Conservation (phyloP, 2,113 vertebrate species). For the Colaptes auratus region DNA sequence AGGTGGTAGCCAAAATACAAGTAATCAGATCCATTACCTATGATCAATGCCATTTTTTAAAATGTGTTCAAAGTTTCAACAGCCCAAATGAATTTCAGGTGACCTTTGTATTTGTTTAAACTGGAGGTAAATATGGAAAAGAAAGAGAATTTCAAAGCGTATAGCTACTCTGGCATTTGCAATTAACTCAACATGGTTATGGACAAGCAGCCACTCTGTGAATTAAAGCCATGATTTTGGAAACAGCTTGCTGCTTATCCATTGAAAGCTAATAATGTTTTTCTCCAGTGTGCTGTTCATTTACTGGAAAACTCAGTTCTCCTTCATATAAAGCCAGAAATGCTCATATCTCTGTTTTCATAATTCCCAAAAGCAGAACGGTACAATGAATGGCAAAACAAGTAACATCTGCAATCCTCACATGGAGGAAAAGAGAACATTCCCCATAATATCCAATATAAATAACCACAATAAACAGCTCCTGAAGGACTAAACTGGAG, state of each 20-base stretch:
- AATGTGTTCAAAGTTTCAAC: neutral
- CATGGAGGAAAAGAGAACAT: neutral
- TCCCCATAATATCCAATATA: constrained; percentile 8
- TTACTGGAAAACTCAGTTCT: constrained; percentile 47
- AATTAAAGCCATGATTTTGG: constrained; percentile 49
- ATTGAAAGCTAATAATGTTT: constrained; percentile 52
- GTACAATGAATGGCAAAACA: constrained; percentile 47
- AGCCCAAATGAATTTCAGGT: neutral
- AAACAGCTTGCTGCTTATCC: constrained; percentile 45
- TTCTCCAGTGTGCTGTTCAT: constrained; percentile 54
- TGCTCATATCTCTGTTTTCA: constrained; percentile 23
- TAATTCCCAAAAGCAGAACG: constrained; percentile 58
- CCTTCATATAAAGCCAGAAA: constrained; percentile 30
- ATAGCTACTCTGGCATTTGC: constrained; percentile 3
- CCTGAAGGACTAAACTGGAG: neutral
- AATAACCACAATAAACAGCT: constrained; percentile 55
- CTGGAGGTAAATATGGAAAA: neutral
- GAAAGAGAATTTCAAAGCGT: constrained; percentile 19
- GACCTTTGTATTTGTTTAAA: neutral
- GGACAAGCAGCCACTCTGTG: constrained; percentile 37
- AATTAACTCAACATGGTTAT: neutral
- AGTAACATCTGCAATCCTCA: constrained; percentile 25
- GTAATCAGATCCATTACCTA: neutral
- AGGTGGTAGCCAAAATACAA: neutral
- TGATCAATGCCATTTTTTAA: neutral